A percentile compares a stretch with the other conserved stretches of the same genome.
These are phyloP conservation scores for Rhagophthalmus giganteus DNA, from an alignment of 2,888 invertebrate species.

Conservation along the genomic window DNA sequence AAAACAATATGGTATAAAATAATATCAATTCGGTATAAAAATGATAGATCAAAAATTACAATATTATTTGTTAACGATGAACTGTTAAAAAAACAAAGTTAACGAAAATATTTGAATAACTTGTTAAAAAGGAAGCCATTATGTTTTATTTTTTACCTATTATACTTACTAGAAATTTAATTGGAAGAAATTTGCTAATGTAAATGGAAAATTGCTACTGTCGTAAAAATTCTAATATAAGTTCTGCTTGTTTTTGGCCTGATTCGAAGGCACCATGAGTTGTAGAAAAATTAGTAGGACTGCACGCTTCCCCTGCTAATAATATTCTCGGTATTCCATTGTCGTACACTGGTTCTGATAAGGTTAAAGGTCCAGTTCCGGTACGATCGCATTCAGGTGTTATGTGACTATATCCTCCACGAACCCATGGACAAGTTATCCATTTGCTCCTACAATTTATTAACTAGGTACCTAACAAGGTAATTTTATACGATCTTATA, in stretches of 20 bases:
- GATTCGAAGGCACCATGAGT: slow-evolving; percentile 69
- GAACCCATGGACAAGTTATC: slow-evolving; percentile 60
- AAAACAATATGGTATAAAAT: no score
- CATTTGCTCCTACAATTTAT: slow-evolving; percentile 55
- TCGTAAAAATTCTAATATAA: slow-evolving; percentile 49
- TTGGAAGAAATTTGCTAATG: no score
- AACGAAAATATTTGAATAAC: no score
- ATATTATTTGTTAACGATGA: no score
- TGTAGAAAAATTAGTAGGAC: slow-evolving; percentile 64
- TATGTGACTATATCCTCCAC: slow-evolving; percentile 64
- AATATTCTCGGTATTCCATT: slow-evolving; percentile 57
- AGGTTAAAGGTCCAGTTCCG: slow-evolving; percentile 49
- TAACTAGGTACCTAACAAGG: background rate
- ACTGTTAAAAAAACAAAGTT: no score
- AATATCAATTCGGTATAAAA: no score
- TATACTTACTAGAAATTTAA: no score
- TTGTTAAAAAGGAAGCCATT: no score
- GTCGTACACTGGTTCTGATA: slow-evolving; percentile 55
- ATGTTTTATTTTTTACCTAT: no score
- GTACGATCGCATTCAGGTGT: slow-evolving; percentile 57
- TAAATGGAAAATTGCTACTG: no score
- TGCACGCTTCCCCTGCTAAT: slow-evolving; percentile 69
- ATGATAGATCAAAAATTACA: no score
- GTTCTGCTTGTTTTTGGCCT: slow-evolving; percentile 59
- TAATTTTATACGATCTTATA: no score